These are phyloP conservation scores for Cheilosia variabilis DNA, from an alignment of 2,888 invertebrate genomes.

Conservation along the genomic window DNA sequence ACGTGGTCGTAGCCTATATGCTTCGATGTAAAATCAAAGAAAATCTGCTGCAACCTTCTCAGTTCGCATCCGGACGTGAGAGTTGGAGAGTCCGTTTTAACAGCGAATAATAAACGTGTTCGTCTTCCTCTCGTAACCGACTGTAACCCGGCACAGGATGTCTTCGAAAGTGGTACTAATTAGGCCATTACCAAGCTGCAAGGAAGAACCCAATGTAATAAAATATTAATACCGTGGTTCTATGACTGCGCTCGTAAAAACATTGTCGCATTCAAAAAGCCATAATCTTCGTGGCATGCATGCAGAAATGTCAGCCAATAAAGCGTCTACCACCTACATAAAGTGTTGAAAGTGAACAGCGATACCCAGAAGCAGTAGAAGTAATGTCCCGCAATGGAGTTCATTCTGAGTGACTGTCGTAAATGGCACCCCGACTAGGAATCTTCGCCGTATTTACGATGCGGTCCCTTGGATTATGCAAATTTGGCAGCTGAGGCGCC, in stretches of 20 bases:
- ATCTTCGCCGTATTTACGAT: constrained; percentile 45
- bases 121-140: not conserved
- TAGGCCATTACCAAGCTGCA: constrained; percentile 60
- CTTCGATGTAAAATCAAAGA: constrained; percentile 67
- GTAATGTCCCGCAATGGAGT: constrained; percentile 51
- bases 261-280: constrained; percentile 70
- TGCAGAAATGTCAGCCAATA: constrained; percentile 68
- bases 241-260: constrained; percentile 67
- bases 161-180: constrained; percentile 64
- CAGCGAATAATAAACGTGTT: constrained; percentile 63
- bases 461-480: constrained; percentile 64
- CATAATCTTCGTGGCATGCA: constrained; percentile 61
- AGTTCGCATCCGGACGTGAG: constrained; percentile 65
- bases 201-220: constrained; percentile 63
- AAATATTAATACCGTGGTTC: constrained; percentile 67
- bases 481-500: constrained; percentile 56
- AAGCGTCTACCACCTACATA: constrained; percentile 45
- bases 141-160: constrained; percentile 20
- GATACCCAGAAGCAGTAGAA: constrained; percentile 17
- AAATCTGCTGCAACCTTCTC: constrained; percentile 63
- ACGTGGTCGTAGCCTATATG: constrained; percentile 14
- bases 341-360: constrained; percentile 38
- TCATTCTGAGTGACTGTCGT: constrained; percentile 45
- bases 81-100: constrained; percentile 55
- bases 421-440: constrained; percentile 44